These are phyloP conservation scores for Orientallactaga bullata DNA, from an alignment of 2,113 vertebrate genomes.

Conservation along the genomic window DNA sequence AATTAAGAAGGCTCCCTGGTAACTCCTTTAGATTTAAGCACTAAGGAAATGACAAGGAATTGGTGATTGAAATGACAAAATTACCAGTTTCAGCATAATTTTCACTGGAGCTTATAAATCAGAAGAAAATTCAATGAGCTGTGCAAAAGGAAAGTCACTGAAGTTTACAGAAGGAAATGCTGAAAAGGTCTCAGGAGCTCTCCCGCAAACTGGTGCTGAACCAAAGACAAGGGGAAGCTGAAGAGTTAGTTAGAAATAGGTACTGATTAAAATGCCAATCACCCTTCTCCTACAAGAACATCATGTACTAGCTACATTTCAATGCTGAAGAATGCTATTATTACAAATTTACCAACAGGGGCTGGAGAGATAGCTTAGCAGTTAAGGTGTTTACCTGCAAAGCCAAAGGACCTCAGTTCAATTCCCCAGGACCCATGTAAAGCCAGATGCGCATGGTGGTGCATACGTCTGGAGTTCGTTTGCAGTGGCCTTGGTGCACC, in stretches of 20 bases:
- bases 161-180: background rate
- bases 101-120: conserved; percentile 59
- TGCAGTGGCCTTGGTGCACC: too few species aligned
- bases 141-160: conserved; percentile 55
- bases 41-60: conserved; percentile 64
- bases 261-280: conserved; percentile 76
- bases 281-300: conserved; percentile 59
- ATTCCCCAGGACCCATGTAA: too few species aligned
- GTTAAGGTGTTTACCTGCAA: too few species aligned
- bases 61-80: conserved; percentile 67
- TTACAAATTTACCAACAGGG: conserved; percentile 58
- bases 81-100: conserved; percentile 58
- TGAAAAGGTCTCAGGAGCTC: conserved; percentile 37
- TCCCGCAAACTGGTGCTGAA: conserved; percentile 16
- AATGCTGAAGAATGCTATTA: conserved; percentile 63
- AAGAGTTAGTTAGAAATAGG: conserved; percentile 46
- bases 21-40: conserved; percentile 41
- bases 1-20: conserved; percentile 32
- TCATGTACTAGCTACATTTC: conserved; percentile 29
- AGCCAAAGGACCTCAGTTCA: too few species aligned
- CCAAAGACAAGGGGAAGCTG: conserved; percentile 32
- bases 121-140: conserved; percentile 67
- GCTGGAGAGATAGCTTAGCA: too few species aligned
- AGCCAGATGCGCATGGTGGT: too few species aligned
- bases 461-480: too few species aligned